Conservation (phyloP, 2,113 vertebrate genomes). For the Plestiodon gilberti region DNA sequence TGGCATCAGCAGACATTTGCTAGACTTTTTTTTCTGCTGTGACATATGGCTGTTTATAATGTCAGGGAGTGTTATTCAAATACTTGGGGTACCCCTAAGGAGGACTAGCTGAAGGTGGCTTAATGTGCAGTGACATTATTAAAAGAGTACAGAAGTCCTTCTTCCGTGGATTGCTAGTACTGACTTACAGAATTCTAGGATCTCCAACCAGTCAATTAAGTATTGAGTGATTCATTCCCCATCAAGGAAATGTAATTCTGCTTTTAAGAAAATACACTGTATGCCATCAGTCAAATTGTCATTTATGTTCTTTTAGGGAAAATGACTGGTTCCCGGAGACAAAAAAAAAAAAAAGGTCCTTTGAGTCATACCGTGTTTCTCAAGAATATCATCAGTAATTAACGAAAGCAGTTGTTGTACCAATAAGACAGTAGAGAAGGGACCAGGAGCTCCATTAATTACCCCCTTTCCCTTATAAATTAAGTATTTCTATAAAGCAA, state of each 20-base stretch:
- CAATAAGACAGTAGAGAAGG: constrained; percentile 28
- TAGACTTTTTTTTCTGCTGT: not conserved
- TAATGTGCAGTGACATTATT: not conserved
- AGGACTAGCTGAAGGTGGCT: not conserved
- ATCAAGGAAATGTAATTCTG: constrained; percentile 39
- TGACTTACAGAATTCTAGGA: constrained; percentile 22
- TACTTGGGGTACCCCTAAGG: not conserved
- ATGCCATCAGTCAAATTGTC: constrained; percentile 63
- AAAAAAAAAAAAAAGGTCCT: constrained; percentile 21
- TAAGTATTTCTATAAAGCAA: constrained; percentile 8
- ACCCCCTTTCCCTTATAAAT: constrained; percentile 19
- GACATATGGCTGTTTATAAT: not conserved
- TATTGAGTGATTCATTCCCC: constrained; percentile 15
- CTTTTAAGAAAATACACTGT: constrained; percentile 33
- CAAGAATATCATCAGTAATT: constrained; percentile 28
- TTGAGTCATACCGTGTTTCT: constrained; percentile 34
- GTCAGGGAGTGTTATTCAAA: not conserved
- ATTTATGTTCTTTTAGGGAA: constrained; percentile 55
- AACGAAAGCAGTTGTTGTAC: not conserved
- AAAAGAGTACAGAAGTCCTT: not conserved
- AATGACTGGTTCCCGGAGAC: constrained; percentile 41
- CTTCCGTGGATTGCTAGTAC: not conserved
- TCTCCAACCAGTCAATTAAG: constrained; percentile 35
- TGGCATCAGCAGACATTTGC: not conserved
- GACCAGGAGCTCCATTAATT: constrained; percentile 26